Evolutionary conservation across 2,797 vertebrate species (phyloP), one percentile per base, ranked within the genome.

Genomic region (Gobionotothen gibberifrons): DNA sequence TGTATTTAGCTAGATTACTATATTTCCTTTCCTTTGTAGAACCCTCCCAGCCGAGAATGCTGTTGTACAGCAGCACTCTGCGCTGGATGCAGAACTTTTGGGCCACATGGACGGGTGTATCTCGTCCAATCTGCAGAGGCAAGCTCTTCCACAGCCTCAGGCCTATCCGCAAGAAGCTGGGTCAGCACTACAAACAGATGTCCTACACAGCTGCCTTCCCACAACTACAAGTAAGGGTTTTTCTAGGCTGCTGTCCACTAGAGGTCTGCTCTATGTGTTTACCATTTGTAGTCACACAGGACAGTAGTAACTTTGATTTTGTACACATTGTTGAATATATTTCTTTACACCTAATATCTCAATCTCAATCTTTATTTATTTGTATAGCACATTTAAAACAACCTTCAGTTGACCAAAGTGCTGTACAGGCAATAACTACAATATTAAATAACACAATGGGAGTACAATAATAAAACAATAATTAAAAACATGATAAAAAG

Each of bases 71-170:
- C 93, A 99, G 97, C 93, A 99, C 98, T 0, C 91, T 99, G 73
- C 98, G 98, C 69, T 99, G 98, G 98, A 99, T 99, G 98, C 98
- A 99, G 85, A 99, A 99, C 92, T 99, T 99, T 68, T 99, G 97
- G 97, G 98, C 98, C 72, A 99, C 97, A 0, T 99, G 98, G 98
- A 98, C 96, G 69, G 95, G 95, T 0, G 96, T 99, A 39, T 98
- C 97, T 3, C 95, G 97, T 15, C 98, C 98, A 21, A 98, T 99
- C 89, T 99, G 98, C 90, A 94, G 98, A 42, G 98, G 98, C 58
- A 98, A 97, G 75, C 97, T 99, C 81, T 99, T 99, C 83, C 95
- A 96, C 83, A 99, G 97, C 90, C 92, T 98, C 89, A 96, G 96
- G 77, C 97, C 97, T 2, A 82, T 94, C 72, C 98, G 97, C 83